These are phyloP conservation scores for Eupithecia subumbrata DNA, from an alignment of 2,888 invertebrate genomes.

Conservation along the genomic window DNA sequence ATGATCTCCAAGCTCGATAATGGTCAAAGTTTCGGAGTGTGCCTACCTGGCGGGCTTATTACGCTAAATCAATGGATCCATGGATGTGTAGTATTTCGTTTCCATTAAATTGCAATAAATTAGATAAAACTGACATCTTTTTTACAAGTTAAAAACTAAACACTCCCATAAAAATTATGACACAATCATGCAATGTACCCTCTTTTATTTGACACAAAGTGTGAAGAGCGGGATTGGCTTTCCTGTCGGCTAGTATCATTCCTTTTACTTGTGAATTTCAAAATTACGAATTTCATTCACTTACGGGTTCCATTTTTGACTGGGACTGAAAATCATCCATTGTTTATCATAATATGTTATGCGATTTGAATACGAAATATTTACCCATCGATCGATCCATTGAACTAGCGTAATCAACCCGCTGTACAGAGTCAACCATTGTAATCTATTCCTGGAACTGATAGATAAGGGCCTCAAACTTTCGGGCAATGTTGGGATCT, in stretches of 20 bases:
- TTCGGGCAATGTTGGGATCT: conserved; percentile 15
- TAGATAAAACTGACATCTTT: not conserved
- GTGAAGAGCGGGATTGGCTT: not conserved
- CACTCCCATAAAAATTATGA: not conserved
- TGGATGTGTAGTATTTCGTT: not conserved
- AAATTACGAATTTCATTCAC: too few relatives aligned
- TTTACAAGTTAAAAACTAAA: not conserved
- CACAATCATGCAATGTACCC: not conserved
- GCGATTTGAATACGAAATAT: not conserved
- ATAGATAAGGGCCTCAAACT: conserved; percentile 34
- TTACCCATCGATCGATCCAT: not conserved
- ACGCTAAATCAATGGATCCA: not conserved
- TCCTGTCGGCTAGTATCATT: not conserved
- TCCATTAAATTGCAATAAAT: not conserved
- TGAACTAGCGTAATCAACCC: not conserved
- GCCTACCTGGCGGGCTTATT: conserved; percentile 8
- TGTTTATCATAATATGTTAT: not conserved
- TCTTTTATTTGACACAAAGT: not conserved
- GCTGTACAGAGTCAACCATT: conserved; percentile 25
- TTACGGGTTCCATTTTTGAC: not conserved
- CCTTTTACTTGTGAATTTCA: too few relatives aligned
- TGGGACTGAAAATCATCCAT: not conserved
- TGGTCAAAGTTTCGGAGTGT: conserved; percentile 43
- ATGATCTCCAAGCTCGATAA: conserved; percentile 45
- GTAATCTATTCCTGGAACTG: conserved; percentile 43